phyloP scores from a whole-genome alignment of 1,140 invertebrate species.

The Goniozus legneri region DNA sequence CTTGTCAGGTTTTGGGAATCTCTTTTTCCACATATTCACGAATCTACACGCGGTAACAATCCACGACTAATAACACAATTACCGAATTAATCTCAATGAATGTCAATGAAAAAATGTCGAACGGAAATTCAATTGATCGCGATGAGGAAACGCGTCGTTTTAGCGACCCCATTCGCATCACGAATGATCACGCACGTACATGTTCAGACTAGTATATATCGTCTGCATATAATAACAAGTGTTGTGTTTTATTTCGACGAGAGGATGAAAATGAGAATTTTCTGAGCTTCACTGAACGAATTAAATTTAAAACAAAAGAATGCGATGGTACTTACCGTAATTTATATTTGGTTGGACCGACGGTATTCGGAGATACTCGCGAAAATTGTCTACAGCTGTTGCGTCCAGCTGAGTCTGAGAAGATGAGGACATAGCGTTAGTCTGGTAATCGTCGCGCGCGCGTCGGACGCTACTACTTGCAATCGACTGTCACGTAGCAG shows the following conservation, averaged over 20 bases:
- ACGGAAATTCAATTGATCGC: no score
- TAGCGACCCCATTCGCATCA: slow-evolving; percentile 17
- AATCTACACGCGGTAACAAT: no score
- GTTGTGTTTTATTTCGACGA: neutral
- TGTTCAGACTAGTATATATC: slow-evolving; percentile 40
- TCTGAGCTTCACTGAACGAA: no score
- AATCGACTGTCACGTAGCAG: slow-evolving; percentile 36
- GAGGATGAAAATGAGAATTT: neutral
- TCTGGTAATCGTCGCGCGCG: slow-evolving; percentile 16
- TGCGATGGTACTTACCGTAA: slow-evolving; percentile 64
- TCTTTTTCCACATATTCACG: no score
- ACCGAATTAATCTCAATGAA: no score
- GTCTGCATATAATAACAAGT: no score
- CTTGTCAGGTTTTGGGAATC: no score
- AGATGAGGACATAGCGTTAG: slow-evolving; percentile 24
- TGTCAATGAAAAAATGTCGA: no score
- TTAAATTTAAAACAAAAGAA: no score
- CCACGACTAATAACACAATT: no score
- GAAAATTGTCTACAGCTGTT: slow-evolving; percentile 71
- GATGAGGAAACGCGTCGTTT: slow-evolving; percentile 26
- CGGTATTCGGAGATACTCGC: slow-evolving; percentile 75
- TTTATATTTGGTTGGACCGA: slow-evolving; percentile 79
- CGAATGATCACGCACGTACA: no score
- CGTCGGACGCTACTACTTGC: slow-evolving; percentile 7
- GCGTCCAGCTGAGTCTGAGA: slow-evolving; percentile 47